phyloP scores from a whole-genome alignment of 2,113 vertebrate species.

The Caretta caretta region DNA sequence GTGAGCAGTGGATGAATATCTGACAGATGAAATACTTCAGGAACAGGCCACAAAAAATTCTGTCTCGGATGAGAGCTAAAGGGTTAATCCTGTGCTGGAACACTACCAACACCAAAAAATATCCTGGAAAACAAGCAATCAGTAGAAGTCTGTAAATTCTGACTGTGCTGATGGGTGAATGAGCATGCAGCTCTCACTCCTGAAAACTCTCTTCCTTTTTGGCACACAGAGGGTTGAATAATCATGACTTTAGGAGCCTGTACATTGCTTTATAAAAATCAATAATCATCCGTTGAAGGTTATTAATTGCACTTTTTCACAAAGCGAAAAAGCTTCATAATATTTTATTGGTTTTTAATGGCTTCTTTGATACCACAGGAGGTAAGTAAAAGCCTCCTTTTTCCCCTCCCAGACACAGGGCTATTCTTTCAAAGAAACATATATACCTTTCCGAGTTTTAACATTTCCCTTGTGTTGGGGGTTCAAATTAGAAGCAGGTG shows the following conservation, averaged over 20 bases:
- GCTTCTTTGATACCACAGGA: slow-evolving; percentile 56
- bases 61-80: slow-evolving; percentile 73
- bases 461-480: slow-evolving; percentile 29
- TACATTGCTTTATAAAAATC: slow-evolving; percentile 68
- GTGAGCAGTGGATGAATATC: slow-evolving; percentile 66
- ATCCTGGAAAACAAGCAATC: slow-evolving; percentile 5
- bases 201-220: slow-evolving; percentile 48
- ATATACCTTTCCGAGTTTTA: slow-evolving; percentile 49
- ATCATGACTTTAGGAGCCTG: slow-evolving; percentile 52
- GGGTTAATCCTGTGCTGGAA: slow-evolving; percentile 79
- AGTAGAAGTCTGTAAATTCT: slow-evolving; percentile 51
- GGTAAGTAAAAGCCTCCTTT: slow-evolving; percentile 46
- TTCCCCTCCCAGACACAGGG: slow-evolving; percentile 46
- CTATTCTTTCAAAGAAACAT: slow-evolving; percentile 26
- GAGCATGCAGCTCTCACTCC: slow-evolving; percentile 29
- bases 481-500: slow-evolving; percentile 30
- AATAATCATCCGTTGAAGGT: slow-evolving; percentile 58
- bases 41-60: slow-evolving; percentile 37
- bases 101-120: slow-evolving; percentile 60
- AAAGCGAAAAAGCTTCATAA: slow-evolving; percentile 45
- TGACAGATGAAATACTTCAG: slow-evolving; percentile 74
- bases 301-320: slow-evolving; percentile 55
- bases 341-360: slow-evolving; percentile 61
- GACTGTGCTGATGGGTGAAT: slow-evolving; percentile 49
- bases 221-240: slow-evolving; percentile 44